Base-by-base conservation (phyloP, 2,113 vertebrate species). In the Arenaria interpres region DNA sequence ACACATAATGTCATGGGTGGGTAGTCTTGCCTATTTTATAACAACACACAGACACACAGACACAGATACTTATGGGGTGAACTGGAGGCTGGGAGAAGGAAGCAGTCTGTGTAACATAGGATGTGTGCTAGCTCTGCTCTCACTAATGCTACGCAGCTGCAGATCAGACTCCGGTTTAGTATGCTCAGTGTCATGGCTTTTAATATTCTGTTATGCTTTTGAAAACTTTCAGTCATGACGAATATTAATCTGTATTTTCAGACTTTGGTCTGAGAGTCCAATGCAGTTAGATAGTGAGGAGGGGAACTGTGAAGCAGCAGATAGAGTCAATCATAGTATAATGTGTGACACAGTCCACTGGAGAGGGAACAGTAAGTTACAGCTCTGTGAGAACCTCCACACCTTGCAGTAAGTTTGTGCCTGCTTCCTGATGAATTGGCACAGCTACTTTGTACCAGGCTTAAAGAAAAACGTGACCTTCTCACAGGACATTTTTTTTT, bases 31-130 rank as follows among this genome's bases (percentile, higher is more conserved):
- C 0, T 35, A 7, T 68, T 71, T 75, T 45, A 12, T 53, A 75
- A 3, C 25, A 32, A 22, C n/a, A 48, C 32, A 23, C 37, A 54
- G 28, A 50, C 9, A 17, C 8, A 25, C 16, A 24, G 6, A 17
- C 8, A 25, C 16, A 24, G 6, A 28, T 2, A 28, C 23, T n/a
- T 39, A 20, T 1, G 9, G 37, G 28, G 14, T 85, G 33, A 68
- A 20, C 14, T n/a, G 14, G 28, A 63, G 56, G 12, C 24, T 69
- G 57, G n/a, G 39, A n/a, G 86, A 59, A 37, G 19, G 24, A 48
- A 60, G 25, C 2, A 28, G 7, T 3, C 3, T 2, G 2, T 35
- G 24, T 30, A 33, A 12, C 5, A 10, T 0, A 24, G 45, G 35
- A 19, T 14, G 43, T 32, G 22, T 54, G 10, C 28, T 46, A 33